Conservation (phyloP, 2,797 vertebrate species). For the Sylvia borin region DNA sequence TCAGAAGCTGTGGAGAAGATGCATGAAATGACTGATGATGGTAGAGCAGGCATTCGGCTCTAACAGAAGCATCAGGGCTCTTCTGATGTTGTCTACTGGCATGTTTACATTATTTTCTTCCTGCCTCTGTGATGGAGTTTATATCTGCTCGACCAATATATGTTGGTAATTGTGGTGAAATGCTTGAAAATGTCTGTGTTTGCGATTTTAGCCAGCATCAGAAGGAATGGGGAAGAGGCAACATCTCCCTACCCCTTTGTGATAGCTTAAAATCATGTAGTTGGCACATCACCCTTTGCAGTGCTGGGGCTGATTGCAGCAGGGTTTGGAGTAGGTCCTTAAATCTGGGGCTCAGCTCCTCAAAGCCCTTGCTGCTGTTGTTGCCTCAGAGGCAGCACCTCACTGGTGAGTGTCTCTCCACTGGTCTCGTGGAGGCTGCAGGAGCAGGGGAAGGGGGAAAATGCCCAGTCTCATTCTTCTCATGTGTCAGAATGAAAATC, state of each 20-base stretch:
- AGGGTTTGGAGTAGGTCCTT: neutral
- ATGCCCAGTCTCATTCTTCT: neutral
- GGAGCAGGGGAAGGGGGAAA: neutral
- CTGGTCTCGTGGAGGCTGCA: accelerated
- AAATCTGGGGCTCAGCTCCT: neutral
- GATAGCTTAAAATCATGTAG: neutral
- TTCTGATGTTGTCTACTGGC: neutral
- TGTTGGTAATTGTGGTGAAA: neutral
- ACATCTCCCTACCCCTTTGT: accelerated
- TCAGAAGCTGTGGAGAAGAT: neutral
- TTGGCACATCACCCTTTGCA: neutral
- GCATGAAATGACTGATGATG: neutral
- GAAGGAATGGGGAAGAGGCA: neutral
- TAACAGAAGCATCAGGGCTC: neutral
- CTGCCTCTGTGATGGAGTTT: neutral
- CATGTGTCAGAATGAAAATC: neutral
- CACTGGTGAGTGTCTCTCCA: neutral
- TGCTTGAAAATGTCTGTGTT: neutral
- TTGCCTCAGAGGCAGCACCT: neutral
- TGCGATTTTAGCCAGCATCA: neutral
- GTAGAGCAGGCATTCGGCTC: neutral
- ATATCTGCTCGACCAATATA: neutral
- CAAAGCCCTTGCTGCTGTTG: neutral
- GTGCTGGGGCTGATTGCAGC: neutral
- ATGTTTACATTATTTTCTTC: neutral